These are phyloP conservation scores for Pseudanteris insignis DNA, from an alignment of 2,888 invertebrate genomes.

Conservation along the genomic window DNA sequence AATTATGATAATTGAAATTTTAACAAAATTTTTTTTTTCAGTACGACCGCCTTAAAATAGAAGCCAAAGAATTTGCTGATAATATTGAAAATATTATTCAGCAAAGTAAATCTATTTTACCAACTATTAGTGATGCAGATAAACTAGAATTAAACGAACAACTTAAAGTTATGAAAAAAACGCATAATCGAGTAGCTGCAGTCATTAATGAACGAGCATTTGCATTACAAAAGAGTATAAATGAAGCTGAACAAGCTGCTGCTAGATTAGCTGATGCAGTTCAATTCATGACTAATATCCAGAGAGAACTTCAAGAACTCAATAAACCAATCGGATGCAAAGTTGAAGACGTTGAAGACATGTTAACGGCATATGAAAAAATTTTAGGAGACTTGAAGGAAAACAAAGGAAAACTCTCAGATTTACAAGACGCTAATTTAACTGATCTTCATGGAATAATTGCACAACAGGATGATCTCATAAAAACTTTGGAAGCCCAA, in stretches of 20 bases:
- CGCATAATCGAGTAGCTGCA: constrained; percentile 77
- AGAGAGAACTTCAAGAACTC: constrained; percentile 82
- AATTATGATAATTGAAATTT: no score
- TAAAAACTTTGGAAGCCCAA: constrained; percentile 86
- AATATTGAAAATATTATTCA: constrained; percentile 80
- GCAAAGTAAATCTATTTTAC: constrained; percentile 81
- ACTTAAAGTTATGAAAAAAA: constrained; percentile 80
- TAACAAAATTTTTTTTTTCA: constrained; percentile 53
- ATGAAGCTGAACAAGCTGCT: constrained; percentile 83
- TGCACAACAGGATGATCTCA: constrained; percentile 85
- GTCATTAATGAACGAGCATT: constrained; percentile 81
- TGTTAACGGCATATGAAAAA: constrained; percentile 80
- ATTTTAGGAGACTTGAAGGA: constrained; percentile 81
- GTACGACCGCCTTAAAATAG: constrained; percentile 80
- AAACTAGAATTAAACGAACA: constrained; percentile 84
- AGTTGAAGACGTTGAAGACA: constrained; percentile 88
- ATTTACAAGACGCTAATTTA: constrained; percentile 79
- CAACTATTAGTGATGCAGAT: constrained; percentile 85
- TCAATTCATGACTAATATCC: constrained; percentile 82
- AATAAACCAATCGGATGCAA: constrained; percentile 88
- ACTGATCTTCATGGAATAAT: constrained; percentile 83
- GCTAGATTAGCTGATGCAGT: constrained; percentile 81
- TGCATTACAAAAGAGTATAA: constrained; percentile 79
- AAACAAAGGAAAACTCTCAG: constrained; percentile 80
- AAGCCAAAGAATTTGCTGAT: constrained; percentile 76